A percentile compares a stretch with the other conserved stretches of the same genome.
Conservation (phyloP, 1,140 invertebrate genomes). For the Drosophila tropicalis region DNA sequence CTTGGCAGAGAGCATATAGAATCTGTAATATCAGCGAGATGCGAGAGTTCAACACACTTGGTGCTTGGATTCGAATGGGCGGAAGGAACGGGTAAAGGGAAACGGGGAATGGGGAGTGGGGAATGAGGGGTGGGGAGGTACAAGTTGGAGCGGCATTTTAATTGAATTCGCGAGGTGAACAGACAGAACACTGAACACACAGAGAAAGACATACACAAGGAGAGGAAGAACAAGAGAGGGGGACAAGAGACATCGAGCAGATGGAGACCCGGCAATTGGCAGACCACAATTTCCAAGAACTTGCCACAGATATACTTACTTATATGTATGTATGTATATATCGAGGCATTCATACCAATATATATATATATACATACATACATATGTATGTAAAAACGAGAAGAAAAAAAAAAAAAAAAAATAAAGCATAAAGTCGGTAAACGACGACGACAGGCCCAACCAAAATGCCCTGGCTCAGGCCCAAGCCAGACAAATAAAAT, state of each 20-base stretch:
- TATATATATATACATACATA: not conserved
- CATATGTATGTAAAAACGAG: slow-evolving; percentile 38
- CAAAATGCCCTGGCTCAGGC: slow-evolving; percentile 14
- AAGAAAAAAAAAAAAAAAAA: slow-evolving; percentile 11
- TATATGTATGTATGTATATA: slow-evolving; percentile 24
- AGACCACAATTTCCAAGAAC: slow-evolving; percentile 68
- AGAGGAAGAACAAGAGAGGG: slow-evolving; percentile 1
- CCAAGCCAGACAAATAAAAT: slow-evolving; percentile 52
- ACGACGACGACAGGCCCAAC: slow-evolving; percentile 54
- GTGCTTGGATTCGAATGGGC: slow-evolving; percentile 6
- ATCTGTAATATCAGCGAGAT: slow-evolving; percentile 26
- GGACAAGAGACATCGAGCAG: slow-evolving; percentile 34
- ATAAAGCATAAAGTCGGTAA: slow-evolving; percentile 58
- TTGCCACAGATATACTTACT: slow-evolving; percentile 47
- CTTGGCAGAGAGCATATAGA: slow-evolving; percentile 33
- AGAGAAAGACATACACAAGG: slow-evolving; percentile 8
- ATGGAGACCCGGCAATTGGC: slow-evolving; percentile 33
- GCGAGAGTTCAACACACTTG: slow-evolving; percentile 63
- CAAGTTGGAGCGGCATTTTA: slow-evolving; percentile 65
- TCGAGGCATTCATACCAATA: slow-evolving; percentile 7
- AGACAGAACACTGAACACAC: slow-evolving; percentile 34
- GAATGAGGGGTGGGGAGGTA: not conserved
- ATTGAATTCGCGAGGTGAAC: slow-evolving; percentile 77
- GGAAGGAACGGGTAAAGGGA: not conserved
- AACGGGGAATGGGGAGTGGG: not conserved